Conservation (phyloP, 1,140 invertebrate species). For the Brachionus calyciflorus region DNA sequence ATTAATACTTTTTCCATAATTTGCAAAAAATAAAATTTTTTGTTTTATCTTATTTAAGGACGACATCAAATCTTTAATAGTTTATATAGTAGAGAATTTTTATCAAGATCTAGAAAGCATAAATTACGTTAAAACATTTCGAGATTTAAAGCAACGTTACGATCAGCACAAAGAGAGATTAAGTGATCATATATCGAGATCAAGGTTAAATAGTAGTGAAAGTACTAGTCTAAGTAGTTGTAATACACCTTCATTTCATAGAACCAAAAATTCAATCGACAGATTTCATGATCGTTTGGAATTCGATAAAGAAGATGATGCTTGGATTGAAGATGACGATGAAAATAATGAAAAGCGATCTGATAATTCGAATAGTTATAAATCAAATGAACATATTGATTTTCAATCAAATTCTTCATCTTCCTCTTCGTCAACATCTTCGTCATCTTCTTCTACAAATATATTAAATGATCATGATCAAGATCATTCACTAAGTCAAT, state of each 20-base stretch:
- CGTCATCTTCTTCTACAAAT: neutral
- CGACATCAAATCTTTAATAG: slow-evolving; percentile 89
- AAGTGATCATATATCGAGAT: slow-evolving; percentile 24
- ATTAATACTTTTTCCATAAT: slow-evolving; percentile 19
- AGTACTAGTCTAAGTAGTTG: neutral
- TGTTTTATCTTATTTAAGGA: slow-evolving; percentile 69
- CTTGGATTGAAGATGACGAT: slow-evolving; percentile 54
- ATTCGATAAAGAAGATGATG: slow-evolving; percentile 75
- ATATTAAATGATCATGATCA: too few relatives aligned
- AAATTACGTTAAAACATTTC: slow-evolving; percentile 95
- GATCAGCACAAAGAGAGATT: slow-evolving; percentile 83
- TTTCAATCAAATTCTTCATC: neutral
- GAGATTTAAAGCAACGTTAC: slow-evolving; percentile 81
- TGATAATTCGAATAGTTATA: neutral
- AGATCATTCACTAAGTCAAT: neutral
- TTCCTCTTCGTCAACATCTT: neutral
- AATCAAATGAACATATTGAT: neutral
- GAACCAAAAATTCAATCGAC: neutral
- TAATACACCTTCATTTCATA: neutral
- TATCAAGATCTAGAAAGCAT: slow-evolving; percentile 83
- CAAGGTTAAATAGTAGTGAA: neutral
- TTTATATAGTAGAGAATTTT: slow-evolving; percentile 89
- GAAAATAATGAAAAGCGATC: neutral
- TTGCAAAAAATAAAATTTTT: slow-evolving; percentile 44
- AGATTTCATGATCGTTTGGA: slow-evolving; percentile 6